Conservation (phyloP, 1,140 invertebrate genomes). For the Tetramorium simillimum region DNA sequence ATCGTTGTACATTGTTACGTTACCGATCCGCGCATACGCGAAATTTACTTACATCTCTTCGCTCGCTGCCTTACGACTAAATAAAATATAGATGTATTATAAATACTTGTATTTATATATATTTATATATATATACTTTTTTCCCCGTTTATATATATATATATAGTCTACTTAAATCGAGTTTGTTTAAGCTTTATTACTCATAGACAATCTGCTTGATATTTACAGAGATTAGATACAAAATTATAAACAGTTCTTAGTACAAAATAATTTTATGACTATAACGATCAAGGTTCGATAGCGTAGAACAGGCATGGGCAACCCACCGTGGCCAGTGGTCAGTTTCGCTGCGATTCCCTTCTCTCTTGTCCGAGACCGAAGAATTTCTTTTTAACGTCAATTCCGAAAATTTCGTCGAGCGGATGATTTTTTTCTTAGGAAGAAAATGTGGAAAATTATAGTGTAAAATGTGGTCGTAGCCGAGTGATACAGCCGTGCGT, state of each 20-base stretch:
- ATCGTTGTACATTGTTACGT: constrained; percentile 83
- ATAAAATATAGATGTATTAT: constrained; percentile 77
- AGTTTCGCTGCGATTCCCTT: constrained; percentile 59
- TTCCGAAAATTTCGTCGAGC: background rate
- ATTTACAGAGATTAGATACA: constrained; percentile 83
- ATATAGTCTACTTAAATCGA: constrained; percentile 70
- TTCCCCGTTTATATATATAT: constrained; percentile 56
- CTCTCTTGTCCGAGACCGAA: background rate
- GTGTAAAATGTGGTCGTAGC: background rate
- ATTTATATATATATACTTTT: constrained; percentile 59
- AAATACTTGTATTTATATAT: constrained; percentile 62
- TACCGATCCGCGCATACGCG: constrained; percentile 70
- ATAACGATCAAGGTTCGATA: constrained; percentile 80
- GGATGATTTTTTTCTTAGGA: constrained; percentile 32
- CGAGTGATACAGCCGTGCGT: constrained; percentile 33
- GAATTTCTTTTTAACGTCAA: constrained; percentile 2
- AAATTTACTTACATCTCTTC: constrained; percentile 78
- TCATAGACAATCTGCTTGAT: constrained; percentile 76
- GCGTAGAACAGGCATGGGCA: constrained; percentile 75
- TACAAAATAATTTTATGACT: constrained; percentile 83
- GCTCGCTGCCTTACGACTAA: constrained; percentile 70
- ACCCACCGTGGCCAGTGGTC: constrained; percentile 57
- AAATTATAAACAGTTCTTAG: constrained; percentile 83
- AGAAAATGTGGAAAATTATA: constrained; percentile 14
- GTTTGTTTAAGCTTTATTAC: constrained; percentile 73